Conservation (phyloP, 1,140 invertebrate genomes). For the Cylas formicarius region DNA sequence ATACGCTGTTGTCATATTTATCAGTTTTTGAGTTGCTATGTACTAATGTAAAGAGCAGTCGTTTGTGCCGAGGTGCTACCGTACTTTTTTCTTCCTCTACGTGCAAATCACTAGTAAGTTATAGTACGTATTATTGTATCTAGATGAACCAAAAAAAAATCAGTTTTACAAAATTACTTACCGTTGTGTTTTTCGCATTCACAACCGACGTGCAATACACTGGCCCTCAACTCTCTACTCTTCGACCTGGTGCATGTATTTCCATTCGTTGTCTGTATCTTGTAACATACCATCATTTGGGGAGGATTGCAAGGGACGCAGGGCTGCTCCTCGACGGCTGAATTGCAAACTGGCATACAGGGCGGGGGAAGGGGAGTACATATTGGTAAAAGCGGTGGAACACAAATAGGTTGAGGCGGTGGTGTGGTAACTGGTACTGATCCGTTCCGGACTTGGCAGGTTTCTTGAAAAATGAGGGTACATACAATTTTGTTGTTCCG, state of each 20-base stretch:
- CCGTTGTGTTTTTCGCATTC: constrained; percentile 70
- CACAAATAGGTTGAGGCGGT: constrained; percentile 20
- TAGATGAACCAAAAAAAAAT: too few relatives aligned
- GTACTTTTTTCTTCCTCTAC: too few relatives aligned
- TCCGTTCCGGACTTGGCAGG: constrained; percentile 24
- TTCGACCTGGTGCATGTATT: constrained; percentile 40
- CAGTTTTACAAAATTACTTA: neutral
- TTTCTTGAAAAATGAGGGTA: constrained; percentile 16
- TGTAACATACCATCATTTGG: constrained; percentile 39
- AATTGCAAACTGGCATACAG: constrained; percentile 32
- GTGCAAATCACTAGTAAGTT: too few relatives aligned
- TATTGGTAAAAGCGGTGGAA: constrained; percentile 33
- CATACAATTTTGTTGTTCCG: too few relatives aligned
- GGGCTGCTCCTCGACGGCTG: constrained; percentile 31
- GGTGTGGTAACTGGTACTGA: constrained; percentile 24
- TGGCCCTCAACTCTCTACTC: constrained; percentile 59
- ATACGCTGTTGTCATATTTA: too few relatives aligned
- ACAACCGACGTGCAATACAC: constrained; percentile 60
- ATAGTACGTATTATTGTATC: too few relatives aligned
- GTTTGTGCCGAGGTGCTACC: too few relatives aligned
- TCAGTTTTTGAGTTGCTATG: too few relatives aligned
- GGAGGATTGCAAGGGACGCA: constrained; percentile 39
- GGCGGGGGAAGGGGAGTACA: constrained; percentile 33
- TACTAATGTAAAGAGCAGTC: too few relatives aligned
- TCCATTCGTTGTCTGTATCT: constrained; percentile 22